These are phyloP conservation scores for Nemopilema nomurai DNA, from an alignment of 30 jellyfish, hydroid and myxozoan genomes.

Conservation along the genomic window DNA sequence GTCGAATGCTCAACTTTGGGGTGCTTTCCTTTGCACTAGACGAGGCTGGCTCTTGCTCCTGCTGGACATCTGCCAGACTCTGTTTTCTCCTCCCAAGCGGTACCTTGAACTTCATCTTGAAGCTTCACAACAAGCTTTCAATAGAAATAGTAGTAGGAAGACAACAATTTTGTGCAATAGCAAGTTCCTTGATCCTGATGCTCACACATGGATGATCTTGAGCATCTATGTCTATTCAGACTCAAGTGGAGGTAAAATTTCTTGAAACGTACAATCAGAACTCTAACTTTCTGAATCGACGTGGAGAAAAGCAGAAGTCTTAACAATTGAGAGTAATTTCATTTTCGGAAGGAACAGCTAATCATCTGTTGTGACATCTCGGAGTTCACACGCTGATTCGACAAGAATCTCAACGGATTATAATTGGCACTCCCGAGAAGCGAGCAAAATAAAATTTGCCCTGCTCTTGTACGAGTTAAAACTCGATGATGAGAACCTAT, in stretches of 20 bases:
- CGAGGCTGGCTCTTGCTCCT: neutral
- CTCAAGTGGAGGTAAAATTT: no score
- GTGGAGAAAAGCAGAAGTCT: no score
- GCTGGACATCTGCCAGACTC: slow-evolving; percentile 5
- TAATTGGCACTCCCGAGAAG: neutral
- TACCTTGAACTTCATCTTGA: slow-evolving; percentile 18
- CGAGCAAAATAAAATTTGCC: no score
- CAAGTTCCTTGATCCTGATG: no score
- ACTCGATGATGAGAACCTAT: no score
- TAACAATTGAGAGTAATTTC: no score
- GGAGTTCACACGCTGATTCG: neutral
- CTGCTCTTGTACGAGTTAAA: no score
- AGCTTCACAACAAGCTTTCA: neutral
- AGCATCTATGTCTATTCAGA: no score
- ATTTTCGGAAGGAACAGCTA: neutral
- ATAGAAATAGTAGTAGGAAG: neutral
- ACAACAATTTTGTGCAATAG: neutral
- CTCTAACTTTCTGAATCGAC: no score
- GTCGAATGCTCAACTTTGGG: neutral
- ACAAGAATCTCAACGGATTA: neutral
- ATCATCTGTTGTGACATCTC: neutral
- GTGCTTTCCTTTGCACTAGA: neutral
- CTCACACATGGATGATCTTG: no score
- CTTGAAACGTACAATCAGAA: no score
- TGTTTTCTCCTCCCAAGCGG: neutral